Evolutionary conservation across 2,797 vertebrate species (phyloP).

Genomic region (Todus mexicanus): DNA sequence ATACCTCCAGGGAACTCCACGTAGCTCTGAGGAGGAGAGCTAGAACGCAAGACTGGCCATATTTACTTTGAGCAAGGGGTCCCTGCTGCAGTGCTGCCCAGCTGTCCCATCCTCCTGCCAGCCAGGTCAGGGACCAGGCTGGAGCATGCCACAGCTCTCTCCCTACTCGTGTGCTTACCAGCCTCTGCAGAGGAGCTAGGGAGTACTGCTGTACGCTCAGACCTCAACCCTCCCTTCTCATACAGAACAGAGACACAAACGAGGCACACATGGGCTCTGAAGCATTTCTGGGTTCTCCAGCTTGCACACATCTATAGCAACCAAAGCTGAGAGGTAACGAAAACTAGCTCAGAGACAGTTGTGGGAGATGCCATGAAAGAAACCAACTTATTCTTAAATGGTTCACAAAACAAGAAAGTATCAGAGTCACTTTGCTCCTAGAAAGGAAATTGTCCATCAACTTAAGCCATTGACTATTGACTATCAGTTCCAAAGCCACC

Average conservation of each 20-base stretch:
- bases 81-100: no score
- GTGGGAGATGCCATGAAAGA: background rate
- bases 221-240: no score
- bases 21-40: constrained; percentile 50
- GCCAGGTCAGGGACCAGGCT: background rate
- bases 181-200: no score
- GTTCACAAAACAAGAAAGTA: background rate
- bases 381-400: background rate
- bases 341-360: background rate
- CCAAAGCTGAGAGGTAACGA: constrained; percentile 5
- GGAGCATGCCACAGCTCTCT: background rate
- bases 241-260: no score
- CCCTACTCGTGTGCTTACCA: no score
- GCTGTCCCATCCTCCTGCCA: background rate
- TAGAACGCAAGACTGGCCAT: constrained; percentile 33
- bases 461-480: background rate
- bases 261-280: no score
- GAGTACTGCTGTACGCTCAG: no score
- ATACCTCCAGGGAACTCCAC: constrained; percentile 33
- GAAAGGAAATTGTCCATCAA: background rate
- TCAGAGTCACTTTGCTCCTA: background rate
- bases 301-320: background rate
- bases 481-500: background rate
- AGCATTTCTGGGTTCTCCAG: background rate
- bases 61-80: background rate